Evolutionary conservation across 1,140 invertebrate species (phyloP).

Genomic region (Drosophila santomea): DNA sequence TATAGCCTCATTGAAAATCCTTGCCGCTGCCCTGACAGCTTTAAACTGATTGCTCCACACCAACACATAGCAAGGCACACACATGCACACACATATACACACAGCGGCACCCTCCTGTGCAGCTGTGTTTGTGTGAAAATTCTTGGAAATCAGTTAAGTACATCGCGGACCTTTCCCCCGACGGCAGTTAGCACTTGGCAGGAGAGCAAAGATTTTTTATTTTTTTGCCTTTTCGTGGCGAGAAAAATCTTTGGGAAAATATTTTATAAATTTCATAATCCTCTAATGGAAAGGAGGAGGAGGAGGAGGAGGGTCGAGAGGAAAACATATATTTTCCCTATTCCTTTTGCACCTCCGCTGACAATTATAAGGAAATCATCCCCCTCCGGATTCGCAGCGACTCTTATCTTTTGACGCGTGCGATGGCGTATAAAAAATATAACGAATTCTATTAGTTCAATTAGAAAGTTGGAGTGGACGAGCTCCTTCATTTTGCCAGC

Average conservation of each 20-base stretch:
- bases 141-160: slow-evolving; percentile 79
- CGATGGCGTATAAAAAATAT: slow-evolving; percentile 39
- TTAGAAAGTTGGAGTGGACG: slow-evolving; percentile 51
- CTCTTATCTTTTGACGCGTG: slow-evolving; percentile 56
- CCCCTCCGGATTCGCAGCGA: slow-evolving; percentile 19
- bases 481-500: slow-evolving; percentile 4
- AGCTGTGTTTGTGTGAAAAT: slow-evolving; percentile 50
- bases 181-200: slow-evolving; percentile 65
- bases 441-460: slow-evolving; percentile 69
- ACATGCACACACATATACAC: neutral
- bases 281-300: slow-evolving; percentile 46
- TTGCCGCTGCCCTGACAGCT: slow-evolving; percentile 65
- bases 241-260: slow-evolving; percentile 57
- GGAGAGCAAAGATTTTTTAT: slow-evolving; percentile 61
- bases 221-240: slow-evolving; percentile 64
- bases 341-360: slow-evolving; percentile 14
- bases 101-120: slow-evolving; percentile 15
- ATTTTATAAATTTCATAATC: slow-evolving; percentile 62
- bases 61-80: slow-evolving; percentile 3
- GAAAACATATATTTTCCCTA: slow-evolving; percentile 24
- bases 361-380: slow-evolving; percentile 50
- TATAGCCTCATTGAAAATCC: slow-evolving; percentile 70
- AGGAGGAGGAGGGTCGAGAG: slow-evolving; percentile 17
- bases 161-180: slow-evolving; percentile 51
- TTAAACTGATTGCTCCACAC: slow-evolving; percentile 74